Percentiles rank a stretch among this genome's conserved stretches.
These are phyloP conservation scores for Australoheros scitulus DNA, from an alignment of 2,113 vertebrate genomes.

Conservation along the genomic window DNA sequence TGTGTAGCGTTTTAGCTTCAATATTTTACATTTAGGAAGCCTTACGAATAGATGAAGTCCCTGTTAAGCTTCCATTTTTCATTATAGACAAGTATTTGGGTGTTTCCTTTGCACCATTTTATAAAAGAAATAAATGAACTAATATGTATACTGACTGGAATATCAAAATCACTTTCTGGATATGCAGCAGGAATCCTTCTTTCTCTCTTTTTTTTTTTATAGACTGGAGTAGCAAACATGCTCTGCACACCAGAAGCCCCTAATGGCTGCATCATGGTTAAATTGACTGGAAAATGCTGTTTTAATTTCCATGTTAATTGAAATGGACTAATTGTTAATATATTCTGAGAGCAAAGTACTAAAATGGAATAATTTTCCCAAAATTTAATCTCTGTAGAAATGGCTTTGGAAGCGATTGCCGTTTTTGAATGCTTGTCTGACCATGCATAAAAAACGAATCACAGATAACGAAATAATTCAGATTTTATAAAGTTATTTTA, in stretches of 20 bases:
- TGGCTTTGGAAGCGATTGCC: slow-evolving; percentile 44
- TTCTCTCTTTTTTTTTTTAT: slow-evolving; percentile 40
- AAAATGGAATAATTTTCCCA: slow-evolving; percentile 74
- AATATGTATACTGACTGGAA: slow-evolving; percentile 5
- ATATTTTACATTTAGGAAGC: neutral
- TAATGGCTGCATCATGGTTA: slow-evolving; percentile 92
- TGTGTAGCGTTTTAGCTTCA: neutral
- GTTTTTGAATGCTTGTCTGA: slow-evolving; percentile 44
- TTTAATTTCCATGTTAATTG: slow-evolving; percentile 98
- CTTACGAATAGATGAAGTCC: neutral
- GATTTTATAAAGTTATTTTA: slow-evolving; percentile 42
- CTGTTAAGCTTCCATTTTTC: neutral
- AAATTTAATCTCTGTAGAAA: slow-evolving; percentile 76
- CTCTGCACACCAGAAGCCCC: slow-evolving; percentile 87
- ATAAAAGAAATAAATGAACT: neutral
- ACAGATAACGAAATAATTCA: slow-evolving; percentile 47
- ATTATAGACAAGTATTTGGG: neutral
- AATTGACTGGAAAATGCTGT: slow-evolving; percentile 99
- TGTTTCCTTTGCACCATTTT: neutral
- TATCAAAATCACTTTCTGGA: slow-evolving; percentile 28
- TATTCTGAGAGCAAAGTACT: slow-evolving; percentile 77
- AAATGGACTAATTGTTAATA: slow-evolving; percentile 96
- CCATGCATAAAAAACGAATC: slow-evolving; percentile 46
- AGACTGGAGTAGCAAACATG: slow-evolving; percentile 81
- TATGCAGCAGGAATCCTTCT: slow-evolving; percentile 40